A percentile compares a stretch with the other conserved stretches of the same genome.
These are phyloP conservation scores for Endotricha flammealis DNA, from an alignment of 2,888 invertebrate genomes.

Conservation along the genomic window DNA sequence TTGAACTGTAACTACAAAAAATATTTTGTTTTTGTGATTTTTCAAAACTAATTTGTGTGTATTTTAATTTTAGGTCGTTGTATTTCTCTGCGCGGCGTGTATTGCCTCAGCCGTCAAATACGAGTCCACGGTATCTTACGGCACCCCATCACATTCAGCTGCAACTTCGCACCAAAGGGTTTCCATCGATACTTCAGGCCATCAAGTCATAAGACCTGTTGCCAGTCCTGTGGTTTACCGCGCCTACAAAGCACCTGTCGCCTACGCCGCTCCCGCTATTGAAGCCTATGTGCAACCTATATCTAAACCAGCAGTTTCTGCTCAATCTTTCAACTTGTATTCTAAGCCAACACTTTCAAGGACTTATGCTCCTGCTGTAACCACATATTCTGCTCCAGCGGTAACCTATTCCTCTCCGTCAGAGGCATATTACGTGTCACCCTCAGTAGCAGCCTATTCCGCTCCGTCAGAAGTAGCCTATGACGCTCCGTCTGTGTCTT, in stretches of 20 bases:
- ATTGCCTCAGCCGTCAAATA: conserved; percentile 4
- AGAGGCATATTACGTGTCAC: background rate
- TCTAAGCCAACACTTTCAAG: background rate
- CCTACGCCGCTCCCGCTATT: conserved; percentile 1
- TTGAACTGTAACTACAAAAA: no score
- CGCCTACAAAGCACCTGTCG: background rate
- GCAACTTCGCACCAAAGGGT: conserved; percentile 4
- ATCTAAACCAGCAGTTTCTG: conserved; percentile 16
- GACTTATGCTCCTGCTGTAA: background rate
- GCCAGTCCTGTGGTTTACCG: background rate
- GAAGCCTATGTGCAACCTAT: conserved; percentile 15
- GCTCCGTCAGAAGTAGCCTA: background rate
- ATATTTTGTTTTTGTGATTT: background rate
- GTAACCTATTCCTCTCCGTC: conserved; percentile 1
- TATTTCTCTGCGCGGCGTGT: conserved; percentile 5
- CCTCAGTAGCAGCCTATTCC: conserved; percentile 1
- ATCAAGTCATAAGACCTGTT: background rate
- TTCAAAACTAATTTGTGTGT: no score
- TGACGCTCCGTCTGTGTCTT: background rate
- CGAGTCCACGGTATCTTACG: background rate
- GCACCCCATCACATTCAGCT: background rate
- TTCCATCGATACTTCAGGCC: background rate
- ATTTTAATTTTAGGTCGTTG: conserved; percentile 2
- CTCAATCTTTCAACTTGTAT: conserved; percentile 5
- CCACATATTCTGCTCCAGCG: background rate